Conservation (phyloP, 2,113 vertebrate species). For the sheep (Ovis aries) region DNA sequence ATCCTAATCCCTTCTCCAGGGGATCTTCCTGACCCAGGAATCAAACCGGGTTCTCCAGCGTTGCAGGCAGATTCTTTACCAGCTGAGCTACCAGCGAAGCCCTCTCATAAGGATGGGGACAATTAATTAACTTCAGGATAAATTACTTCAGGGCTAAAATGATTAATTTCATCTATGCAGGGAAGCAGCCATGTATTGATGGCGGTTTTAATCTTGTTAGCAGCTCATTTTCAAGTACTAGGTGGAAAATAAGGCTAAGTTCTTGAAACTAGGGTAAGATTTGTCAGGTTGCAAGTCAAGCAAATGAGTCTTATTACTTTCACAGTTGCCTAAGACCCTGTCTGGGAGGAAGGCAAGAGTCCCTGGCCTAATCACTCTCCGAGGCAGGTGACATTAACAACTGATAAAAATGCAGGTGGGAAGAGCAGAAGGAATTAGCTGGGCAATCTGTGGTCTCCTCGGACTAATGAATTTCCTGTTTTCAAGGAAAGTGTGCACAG, state of each 20-base stretch:
- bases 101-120: background rate
- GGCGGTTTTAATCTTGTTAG: constrained; percentile 3
- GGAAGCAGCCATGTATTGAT: background rate
- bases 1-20: background rate
- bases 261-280: background rate
- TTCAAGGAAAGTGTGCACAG: background rate
- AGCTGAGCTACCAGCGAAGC: background rate
- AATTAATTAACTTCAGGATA: constrained; percentile 1
- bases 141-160: constrained; percentile 10
- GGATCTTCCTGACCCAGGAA: background rate
- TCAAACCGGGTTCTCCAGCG: background rate
- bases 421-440: background rate
- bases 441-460: accelerated
- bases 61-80: background rate
- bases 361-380: background rate
- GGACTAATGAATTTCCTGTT: background rate
- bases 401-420: too few relatives aligned
- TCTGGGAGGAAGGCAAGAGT: background rate
- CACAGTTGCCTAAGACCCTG: background rate
- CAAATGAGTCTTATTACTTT: background rate
- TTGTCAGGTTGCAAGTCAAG: background rate
- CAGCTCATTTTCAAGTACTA: constrained; percentile 24
- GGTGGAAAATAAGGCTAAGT: background rate
- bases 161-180: background rate
- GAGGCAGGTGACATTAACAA: background rate